A percentile compares a stretch with the other conserved stretches of the same genome.
Conservation (phyloP, 2,113 vertebrate species). For the Neomonachus schauinslandi region DNA sequence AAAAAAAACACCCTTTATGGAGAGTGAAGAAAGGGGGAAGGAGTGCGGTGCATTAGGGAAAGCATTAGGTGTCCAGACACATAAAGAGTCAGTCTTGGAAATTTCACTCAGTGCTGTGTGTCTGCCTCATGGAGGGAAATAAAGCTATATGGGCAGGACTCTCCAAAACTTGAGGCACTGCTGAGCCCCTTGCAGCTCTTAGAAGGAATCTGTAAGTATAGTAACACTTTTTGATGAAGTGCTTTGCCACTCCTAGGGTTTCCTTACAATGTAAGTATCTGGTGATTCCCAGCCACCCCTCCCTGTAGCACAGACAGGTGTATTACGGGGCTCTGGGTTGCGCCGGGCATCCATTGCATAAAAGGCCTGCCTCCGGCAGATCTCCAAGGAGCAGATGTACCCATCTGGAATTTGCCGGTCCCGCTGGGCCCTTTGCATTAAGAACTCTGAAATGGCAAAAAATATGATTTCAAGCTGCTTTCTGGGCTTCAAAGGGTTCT, state of each 20-base stretch:
- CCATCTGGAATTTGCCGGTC: neutral
- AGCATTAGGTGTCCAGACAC: constrained; percentile 67
- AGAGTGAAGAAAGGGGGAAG: constrained; percentile 42
- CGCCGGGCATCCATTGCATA: rapidly evolving
- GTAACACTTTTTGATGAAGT: constrained; percentile 52
- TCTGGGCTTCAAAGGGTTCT: rapidly evolving
- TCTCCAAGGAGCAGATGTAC: neutral
- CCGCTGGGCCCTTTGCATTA: neutral
- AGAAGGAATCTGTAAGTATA: neutral
- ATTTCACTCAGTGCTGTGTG: constrained; percentile 59
- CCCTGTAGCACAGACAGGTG: neutral
- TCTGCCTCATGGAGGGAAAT: constrained; percentile 51
- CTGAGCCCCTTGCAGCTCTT: constrained; percentile 10
- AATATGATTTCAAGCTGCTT: too few relatives aligned
- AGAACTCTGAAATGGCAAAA: neutral
- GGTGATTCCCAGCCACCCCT: neutral
- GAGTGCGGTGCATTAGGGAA: constrained; percentile 42
- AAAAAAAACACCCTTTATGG: neutral
- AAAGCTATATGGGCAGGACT: constrained; percentile 47
- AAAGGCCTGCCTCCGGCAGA: neutral
- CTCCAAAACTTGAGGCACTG: neutral
- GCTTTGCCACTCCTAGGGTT: constrained; percentile 20
- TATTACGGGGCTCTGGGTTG: rapidly evolving
- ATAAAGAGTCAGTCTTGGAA: constrained; percentile 70
- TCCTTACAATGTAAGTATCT: neutral